phyloP scores from a whole-genome alignment of 2,113 vertebrate species.

The Otis tarda region DNA sequence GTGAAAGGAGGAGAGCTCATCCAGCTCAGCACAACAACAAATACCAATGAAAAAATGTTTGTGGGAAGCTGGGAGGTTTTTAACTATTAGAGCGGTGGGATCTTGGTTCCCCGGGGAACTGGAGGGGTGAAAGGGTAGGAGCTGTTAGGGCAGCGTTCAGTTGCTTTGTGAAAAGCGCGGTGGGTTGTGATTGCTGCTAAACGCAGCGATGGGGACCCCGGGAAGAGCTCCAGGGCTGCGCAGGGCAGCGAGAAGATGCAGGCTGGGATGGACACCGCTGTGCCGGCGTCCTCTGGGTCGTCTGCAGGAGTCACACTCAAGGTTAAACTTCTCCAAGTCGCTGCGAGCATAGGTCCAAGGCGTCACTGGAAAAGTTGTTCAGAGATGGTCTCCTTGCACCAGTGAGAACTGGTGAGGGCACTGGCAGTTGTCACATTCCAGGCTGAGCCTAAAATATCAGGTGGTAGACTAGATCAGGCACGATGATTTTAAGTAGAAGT shows the following conservation, averaged over 20 bases:
- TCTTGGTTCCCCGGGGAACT: background rate
- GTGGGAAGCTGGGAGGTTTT: background rate
- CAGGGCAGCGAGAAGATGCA: background rate
- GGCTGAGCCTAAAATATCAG: background rate
- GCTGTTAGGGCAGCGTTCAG: fast-evolving
- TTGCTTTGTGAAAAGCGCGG: background rate
- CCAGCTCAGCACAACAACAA: background rate
- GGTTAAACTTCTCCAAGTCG: background rate
- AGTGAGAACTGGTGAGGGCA: background rate
- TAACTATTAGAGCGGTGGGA: background rate
- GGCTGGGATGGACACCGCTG: background rate
- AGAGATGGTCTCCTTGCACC: background rate
- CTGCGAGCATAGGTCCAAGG: fast-evolving
- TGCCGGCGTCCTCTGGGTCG: background rate
- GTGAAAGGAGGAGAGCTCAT: background rate
- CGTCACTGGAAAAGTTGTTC: background rate
- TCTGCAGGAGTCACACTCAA: background rate
- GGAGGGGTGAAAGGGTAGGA: background rate
- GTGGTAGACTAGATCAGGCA: background rate
- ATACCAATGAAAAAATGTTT: background rate
- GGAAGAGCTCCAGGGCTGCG: background rate
- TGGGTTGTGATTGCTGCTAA: background rate
- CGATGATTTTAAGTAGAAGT: background rate
- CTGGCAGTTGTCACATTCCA: background rate
- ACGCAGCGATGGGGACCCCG: background rate